phyloP scores from a whole-genome alignment of 2,888 invertebrate species.

The Globia sparganii region DNA sequence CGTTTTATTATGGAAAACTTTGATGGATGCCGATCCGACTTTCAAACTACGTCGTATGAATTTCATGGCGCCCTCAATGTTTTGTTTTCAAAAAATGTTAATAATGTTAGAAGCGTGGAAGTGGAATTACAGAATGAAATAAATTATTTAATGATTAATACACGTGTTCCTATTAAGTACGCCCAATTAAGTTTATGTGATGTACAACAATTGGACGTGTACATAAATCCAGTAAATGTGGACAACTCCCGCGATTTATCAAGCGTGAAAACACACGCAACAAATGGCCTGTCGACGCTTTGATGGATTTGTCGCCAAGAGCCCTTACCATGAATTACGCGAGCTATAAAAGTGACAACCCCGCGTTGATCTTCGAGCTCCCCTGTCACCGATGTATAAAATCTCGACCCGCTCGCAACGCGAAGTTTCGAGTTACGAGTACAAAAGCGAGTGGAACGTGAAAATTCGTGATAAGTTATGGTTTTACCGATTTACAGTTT shows the following conservation, averaged over 20 bases:
- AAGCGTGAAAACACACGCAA: constrained; percentile 89
- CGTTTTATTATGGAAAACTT: constrained; percentile 77
- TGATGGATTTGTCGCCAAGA: constrained; percentile 89
- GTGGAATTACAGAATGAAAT: constrained; percentile 14
- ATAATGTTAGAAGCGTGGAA: background rate
- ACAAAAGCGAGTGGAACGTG: constrained; percentile 65
- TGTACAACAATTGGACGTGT: constrained; percentile 78
- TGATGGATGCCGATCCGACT: constrained; percentile 72
- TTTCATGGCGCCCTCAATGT: constrained; percentile 70
- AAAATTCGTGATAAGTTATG: constrained; percentile 60
- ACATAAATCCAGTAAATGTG: constrained; percentile 87
- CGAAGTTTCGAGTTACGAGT: constrained; percentile 64
- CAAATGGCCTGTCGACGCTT: constrained; percentile 88
- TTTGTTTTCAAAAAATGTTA: constrained; percentile 39
- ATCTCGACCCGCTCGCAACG: constrained; percentile 60
- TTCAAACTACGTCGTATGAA: constrained; percentile 77
- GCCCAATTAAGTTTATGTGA: constrained; percentile 81
- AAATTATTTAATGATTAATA: constrained; percentile 32
- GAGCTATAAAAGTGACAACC: constrained; percentile 78
- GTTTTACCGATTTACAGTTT: constrained; percentile 41
- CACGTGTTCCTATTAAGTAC: constrained; percentile 61
- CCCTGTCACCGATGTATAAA: constrained; percentile 70
- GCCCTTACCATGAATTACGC: constrained; percentile 83
- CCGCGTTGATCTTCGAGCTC: constrained; percentile 71
- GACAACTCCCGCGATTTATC: constrained; percentile 88